A percentile compares a stretch with the other conserved stretches of the same genome.
Conservation (phyloP, 2,888 invertebrate species). For the Elmis aenea region DNA sequence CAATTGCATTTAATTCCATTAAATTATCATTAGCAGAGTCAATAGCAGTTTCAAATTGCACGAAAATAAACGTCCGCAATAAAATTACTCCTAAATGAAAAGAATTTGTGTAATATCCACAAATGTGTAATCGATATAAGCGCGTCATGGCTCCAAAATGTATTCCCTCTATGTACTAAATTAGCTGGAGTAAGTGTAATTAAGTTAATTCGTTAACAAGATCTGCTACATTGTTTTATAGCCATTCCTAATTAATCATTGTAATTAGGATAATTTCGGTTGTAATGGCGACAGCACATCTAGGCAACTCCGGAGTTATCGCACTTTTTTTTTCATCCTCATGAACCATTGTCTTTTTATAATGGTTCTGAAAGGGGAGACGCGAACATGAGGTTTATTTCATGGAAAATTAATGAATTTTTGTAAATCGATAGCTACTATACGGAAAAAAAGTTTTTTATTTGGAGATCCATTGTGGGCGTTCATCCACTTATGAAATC, state of each 20-base stretch:
- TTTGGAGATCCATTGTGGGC: too few species aligned
- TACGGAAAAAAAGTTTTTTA: too few species aligned
- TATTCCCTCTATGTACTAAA: conserved; percentile 24
- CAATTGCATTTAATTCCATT: too few species aligned
- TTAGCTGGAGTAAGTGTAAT: conserved; percentile 29
- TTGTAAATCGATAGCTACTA: too few species aligned
- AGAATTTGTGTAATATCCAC: too few species aligned
- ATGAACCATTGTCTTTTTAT: background rate
- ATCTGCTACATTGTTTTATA: conserved; percentile 30
- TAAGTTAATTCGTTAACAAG: conserved; percentile 32
- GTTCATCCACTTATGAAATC: too few species aligned
- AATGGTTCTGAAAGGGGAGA: background rate
- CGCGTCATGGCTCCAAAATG: conserved; percentile 6
- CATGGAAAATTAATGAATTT: too few species aligned
- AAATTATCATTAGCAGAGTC: too few species aligned
- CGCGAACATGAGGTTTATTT: background rate
- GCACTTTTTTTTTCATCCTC: background rate
- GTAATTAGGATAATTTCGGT: conserved; percentile 28
- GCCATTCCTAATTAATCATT: conserved; percentile 29
- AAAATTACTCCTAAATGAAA: too few species aligned
- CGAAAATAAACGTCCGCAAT: too few species aligned
- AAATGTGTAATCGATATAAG: too few species aligned
- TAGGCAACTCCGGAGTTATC: background rate
- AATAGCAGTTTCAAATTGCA: too few species aligned
- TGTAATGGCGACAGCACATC: conserved; percentile 16